Conservation (phyloP, 1,140 invertebrate genomes). For the Caenorhabditis inopinata region DNA sequence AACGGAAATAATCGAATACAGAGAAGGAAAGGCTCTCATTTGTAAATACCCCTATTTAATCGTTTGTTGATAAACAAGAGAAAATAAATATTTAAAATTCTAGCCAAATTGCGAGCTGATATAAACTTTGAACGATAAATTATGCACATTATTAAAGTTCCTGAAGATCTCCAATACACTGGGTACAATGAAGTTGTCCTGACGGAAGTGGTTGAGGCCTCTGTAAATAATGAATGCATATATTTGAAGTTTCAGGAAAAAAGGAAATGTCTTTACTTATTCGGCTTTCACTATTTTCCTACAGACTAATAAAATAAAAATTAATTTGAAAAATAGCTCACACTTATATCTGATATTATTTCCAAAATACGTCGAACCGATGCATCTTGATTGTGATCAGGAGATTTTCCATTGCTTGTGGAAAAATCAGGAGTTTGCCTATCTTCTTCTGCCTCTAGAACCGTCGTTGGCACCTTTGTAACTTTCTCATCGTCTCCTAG, state of each 20-base stretch:
- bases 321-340: neutral
- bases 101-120: neutral
- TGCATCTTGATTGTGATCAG: neutral
- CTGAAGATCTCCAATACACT: conserved; percentile 41
- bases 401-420: neutral
- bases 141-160: conserved; percentile 17
- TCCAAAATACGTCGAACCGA: conserved; percentile 30
- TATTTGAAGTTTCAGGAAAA: too few species aligned
- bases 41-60: neutral
- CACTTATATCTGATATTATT: conserved; percentile 34
- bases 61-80: neutral
- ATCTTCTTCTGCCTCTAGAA: neutral
- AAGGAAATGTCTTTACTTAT: too few species aligned
- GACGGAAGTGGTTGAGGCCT: neutral
- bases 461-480: neutral
- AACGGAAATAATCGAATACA: neutral
- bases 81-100: neutral
- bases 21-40: neutral
- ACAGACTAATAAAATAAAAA: neutral
- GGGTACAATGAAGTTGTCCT: conserved; percentile 35
- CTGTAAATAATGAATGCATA: conserved; percentile 24
- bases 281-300: too few species aligned
- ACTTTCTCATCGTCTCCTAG: neutral
- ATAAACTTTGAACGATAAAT: neutral
- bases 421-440: neutral